Evolutionary conservation across 2,888 invertebrate genomes (phyloP).

Genomic region (Morpho deidamia): DNA sequence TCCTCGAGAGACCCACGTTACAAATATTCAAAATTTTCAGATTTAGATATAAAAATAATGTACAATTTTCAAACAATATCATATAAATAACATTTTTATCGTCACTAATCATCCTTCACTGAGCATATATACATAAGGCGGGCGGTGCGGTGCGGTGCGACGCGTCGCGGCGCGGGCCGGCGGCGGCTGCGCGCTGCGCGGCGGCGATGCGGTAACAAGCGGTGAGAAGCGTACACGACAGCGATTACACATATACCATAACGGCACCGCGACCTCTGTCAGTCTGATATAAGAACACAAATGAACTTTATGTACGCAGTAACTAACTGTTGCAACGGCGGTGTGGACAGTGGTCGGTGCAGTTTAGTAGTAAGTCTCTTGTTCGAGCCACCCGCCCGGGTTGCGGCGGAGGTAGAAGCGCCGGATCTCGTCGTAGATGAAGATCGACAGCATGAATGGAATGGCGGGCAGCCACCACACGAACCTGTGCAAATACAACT

Average conservation of each 20-base stretch:
- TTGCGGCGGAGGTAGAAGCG: constrained; percentile 98
- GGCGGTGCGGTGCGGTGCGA: constrained; percentile 24
- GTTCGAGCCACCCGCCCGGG: constrained; percentile 99
- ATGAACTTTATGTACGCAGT: constrained; percentile 64
- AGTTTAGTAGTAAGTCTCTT: constrained; percentile 97
- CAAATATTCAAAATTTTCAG: constrained; percentile 18
- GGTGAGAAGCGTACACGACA: constrained; percentile 71
- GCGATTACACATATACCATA: constrained; percentile 62
- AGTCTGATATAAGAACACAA: constrained; percentile 65
- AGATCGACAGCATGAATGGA: constrained; percentile 98
- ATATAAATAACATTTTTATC: constrained; percentile 47
- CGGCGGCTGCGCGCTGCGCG: constrained; percentile 4
- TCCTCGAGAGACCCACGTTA: constrained; percentile 26
- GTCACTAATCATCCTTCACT: constrained; percentile 66
- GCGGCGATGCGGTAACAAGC: constrained; percentile 56
- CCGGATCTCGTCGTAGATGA: constrained; percentile 98
- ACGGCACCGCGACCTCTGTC: constrained; percentile 63
- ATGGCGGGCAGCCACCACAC: constrained; percentile 99
- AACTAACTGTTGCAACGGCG: constrained; percentile 53
- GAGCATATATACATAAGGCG: constrained; percentile 26
- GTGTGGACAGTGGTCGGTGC: constrained; percentile 55
- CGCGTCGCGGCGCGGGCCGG: constrained; percentile 5
- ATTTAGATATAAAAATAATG: constrained; percentile 69
- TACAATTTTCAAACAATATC: constrained; percentile 52
- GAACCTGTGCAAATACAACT: constrained; percentile 80